A percentile compares a stretch with the other conserved stretches of the same genome.
phyloP scores from a whole-genome alignment of 2,797 vertebrate genomes.

The Darevskia nairensis region DNA sequence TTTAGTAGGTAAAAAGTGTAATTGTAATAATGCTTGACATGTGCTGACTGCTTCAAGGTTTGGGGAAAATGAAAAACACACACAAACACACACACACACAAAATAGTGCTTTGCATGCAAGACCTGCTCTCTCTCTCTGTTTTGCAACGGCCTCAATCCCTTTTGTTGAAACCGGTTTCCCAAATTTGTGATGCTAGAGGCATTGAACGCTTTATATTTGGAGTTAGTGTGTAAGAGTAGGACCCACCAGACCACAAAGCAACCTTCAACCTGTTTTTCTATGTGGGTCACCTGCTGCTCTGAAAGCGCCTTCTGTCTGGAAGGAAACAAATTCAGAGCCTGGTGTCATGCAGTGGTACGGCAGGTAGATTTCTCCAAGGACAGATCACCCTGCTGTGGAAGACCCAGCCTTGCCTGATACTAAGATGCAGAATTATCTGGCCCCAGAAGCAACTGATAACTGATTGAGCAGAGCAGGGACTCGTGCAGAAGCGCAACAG shows the following conservation, averaged over 20 bases:
- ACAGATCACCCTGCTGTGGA: background rate
- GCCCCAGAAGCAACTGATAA: background rate
- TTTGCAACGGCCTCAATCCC: background rate
- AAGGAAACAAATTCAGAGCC: background rate
- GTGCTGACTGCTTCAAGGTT: conserved; percentile 65
- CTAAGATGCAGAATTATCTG: background rate
- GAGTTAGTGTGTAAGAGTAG: background rate
- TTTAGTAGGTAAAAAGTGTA: conserved; percentile 71
- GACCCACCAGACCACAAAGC: background rate
- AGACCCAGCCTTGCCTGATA: background rate
- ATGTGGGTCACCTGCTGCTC: background rate
- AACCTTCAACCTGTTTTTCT: background rate
- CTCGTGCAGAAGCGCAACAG: background rate
- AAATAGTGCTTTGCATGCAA: background rate
- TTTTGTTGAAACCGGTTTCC: background rate
- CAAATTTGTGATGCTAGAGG: background rate
- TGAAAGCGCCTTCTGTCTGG: background rate
- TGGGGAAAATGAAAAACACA: conserved; percentile 56
- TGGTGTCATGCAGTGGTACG: too few species aligned
- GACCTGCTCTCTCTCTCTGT: background rate
- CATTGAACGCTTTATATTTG: too few species aligned
- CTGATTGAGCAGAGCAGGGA: background rate
- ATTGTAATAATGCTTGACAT: conserved; percentile 73
- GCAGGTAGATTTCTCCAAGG: too few species aligned
- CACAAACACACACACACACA: background rate